Evolutionary conservation across 2,113 vertebrate genomes (phyloP), one percentile per base, ranked within the genome.

Genomic region (Gymnarchus niloticus): DNA sequence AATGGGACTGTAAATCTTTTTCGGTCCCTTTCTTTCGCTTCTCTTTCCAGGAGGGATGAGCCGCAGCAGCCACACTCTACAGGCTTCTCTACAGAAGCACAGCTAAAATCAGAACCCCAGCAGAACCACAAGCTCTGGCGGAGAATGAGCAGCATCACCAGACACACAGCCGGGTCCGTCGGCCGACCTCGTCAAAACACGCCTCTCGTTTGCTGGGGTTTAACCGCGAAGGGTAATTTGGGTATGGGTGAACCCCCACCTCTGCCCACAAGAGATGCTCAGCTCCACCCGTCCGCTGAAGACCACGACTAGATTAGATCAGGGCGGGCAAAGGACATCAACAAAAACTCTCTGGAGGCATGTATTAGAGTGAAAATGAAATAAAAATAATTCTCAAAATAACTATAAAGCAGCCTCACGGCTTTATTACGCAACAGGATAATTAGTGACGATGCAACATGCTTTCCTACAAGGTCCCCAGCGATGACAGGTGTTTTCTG

Each of bases 181-280:
- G n/a, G n/a, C n/a, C n/a, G n/a, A n/a, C n/a, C n/a, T n/a, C 12
- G 37, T 61, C 49, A 51, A 57, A 59, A n/a, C 54, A 48, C 21
- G 23, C 41, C 12, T 73, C 90, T 88, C 69, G 78, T 89, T 88
- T 88, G 84, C 82, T 85, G 52, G 86, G 88, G 93, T 94, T 94
- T 93, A 91, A 90, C 87, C 23, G 48, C 33, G 3, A 21, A 84
- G 90, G 92, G 82, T 92, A 91, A 94, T 93, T 92, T 90, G 84
- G 85, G 82, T 86, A 81, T 82, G 73, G 89, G 88, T 90, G 12
- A 84, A 84, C 87, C 25, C 56, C 51, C 14, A 25, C 9, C 12
- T 37, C 51, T 6, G 51, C 81, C 61, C 51, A 19, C 28, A 25
- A 6, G 33, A 56, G 73, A 44, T 51, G 56, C 48, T 33, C n/a